Percentiles rank a stretch among this genome's conserved stretches.
phyloP scores from a whole-genome alignment of 2,797 vertebrate species.

The Spheniscus humboldti region DNA sequence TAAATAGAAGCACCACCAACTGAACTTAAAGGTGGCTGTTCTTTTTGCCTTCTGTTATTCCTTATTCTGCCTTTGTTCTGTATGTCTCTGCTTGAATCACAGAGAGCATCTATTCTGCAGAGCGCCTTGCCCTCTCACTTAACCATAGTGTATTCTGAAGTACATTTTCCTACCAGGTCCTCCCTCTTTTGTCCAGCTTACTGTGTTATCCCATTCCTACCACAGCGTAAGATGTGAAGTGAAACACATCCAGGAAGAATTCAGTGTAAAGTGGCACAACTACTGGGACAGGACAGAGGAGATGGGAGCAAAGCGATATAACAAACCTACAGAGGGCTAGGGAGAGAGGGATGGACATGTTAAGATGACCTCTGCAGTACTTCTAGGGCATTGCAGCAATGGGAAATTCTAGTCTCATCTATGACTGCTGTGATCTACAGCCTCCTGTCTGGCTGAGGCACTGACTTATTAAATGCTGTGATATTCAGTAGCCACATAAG shows the following conservation, averaged over 20 bases:
- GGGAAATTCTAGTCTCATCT: not conserved
- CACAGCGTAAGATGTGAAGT: not conserved
- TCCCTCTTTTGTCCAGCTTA: not conserved
- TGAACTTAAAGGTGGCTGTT: not conserved
- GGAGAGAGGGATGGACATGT: not conserved
- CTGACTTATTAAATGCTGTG: no score
- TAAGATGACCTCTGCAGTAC: not conserved
- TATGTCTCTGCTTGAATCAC: not conserved
- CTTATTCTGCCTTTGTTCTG: not conserved
- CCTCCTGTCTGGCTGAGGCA: not conserved
- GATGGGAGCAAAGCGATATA: not conserved
- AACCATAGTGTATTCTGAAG: not conserved
- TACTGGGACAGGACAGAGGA: not conserved
- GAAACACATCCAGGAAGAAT: not conserved
- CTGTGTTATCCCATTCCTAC: not conserved
- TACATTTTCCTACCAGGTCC: not conserved
- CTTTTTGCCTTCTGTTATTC: not conserved
- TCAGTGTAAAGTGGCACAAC: not conserved
- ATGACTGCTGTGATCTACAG: not conserved
- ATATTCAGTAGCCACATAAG: rapidly evolving
- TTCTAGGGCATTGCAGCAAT: not conserved
- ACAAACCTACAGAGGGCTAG: not conserved
- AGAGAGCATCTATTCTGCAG: not conserved
- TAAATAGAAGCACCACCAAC: not conserved
- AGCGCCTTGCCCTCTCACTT: not conserved